Evolutionary conservation across 2,113 vertebrate species (phyloP).

Genomic region (Pogona vitticeps): DNA sequence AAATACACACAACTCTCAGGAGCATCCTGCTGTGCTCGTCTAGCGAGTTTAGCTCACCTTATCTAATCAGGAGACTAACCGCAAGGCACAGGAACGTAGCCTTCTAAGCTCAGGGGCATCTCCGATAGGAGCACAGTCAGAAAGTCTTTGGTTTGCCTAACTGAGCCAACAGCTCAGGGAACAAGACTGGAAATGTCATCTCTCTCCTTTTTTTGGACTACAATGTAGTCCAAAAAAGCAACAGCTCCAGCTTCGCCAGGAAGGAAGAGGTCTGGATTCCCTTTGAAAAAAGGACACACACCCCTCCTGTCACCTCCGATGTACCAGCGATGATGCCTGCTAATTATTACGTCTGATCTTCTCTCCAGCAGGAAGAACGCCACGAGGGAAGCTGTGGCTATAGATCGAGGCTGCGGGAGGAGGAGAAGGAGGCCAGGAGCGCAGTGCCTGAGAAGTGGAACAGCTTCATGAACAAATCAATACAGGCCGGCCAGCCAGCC

Average conservation of each 20-base stretch:
- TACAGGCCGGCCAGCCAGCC: too few relatives aligned
- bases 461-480: neutral
- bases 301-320: neutral
- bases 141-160: neutral
- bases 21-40: neutral
- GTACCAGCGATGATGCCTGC: neutral
- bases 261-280: neutral
- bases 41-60: neutral
- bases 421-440: neutral
- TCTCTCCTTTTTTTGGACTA: neutral
- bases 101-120: slow-evolving; percentile 35
- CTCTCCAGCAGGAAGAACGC: neutral
- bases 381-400: neutral
- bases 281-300: too few relatives aligned
- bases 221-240: neutral
- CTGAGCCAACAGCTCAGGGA: neutral
- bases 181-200: neutral
- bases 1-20: too few relatives aligned
- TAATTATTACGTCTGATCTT: neutral
- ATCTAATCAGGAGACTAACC: neutral
- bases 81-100: slow-evolving; percentile 1
- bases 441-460: neutral
- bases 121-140: neutral
- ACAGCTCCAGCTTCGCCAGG: too few relatives aligned
- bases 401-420: accelerated